Conservation (phyloP, 2,888 invertebrate species). For the Alsophila aescularia region DNA sequence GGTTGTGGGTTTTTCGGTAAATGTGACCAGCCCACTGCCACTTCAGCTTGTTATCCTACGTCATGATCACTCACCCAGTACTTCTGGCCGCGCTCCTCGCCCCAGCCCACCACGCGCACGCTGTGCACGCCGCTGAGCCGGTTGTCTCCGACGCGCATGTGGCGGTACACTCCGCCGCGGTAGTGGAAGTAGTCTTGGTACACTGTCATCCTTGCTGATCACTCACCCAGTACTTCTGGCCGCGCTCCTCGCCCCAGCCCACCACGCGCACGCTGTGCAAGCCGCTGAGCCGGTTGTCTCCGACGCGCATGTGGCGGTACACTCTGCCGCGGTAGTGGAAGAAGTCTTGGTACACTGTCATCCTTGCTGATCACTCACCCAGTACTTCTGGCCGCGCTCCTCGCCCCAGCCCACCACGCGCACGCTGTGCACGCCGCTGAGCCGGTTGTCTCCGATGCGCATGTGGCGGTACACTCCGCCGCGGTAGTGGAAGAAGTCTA, state of each 20-base stretch:
- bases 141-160: conserved; percentile 82
- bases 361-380: too few species aligned
- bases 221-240: conserved; percentile 94
- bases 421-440: too few species aligned
- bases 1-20: too few species aligned
- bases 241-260: conserved; percentile 93
- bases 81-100: conserved; percentile 88
- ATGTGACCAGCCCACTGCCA: too few species aligned
- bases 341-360: conserved; percentile 96
- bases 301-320: conserved; percentile 87
- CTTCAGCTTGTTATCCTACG: too few species aligned
- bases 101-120: conserved; percentile 97
- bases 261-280: conserved; percentile 96
- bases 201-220: conserved; percentile 94
- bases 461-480: too few species aligned
- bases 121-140: conserved; percentile 92
- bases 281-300: conserved; percentile 85
- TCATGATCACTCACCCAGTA: conserved; percentile 95
- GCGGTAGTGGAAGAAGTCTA: too few species aligned
- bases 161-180: conserved; percentile 92
- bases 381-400: too few species aligned
- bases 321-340: conserved; percentile 95
- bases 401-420: too few species aligned
- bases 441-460: too few species aligned
- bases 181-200: conserved; percentile 97